phyloP scores from a whole-genome alignment of 2,113 vertebrate genomes.

The Polypterus senegalus region DNA sequence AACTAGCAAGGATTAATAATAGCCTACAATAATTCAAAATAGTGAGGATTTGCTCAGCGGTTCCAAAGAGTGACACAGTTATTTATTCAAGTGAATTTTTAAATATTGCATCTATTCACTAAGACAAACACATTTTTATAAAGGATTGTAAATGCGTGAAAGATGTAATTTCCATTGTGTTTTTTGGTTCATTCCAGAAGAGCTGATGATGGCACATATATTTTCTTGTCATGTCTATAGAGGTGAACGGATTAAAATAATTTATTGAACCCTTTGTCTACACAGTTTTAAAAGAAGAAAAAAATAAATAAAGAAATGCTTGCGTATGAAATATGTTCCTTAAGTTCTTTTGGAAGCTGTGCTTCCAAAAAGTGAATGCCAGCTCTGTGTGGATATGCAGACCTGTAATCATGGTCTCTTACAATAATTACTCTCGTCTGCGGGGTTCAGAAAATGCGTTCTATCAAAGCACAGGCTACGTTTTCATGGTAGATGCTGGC shows the following conservation, averaged over 20 bases:
- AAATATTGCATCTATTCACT: too few relatives aligned
- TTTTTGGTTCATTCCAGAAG: too few relatives aligned
- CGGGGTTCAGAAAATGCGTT: constrained; percentile 33
- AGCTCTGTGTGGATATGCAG: constrained; percentile 29
- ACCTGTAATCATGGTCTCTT: constrained; percentile 45
- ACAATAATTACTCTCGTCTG: constrained; percentile 47
- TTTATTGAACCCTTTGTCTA: too few relatives aligned
- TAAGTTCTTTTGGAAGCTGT: constrained; percentile 3
- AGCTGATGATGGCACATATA: too few relatives aligned
- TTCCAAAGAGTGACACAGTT: constrained; percentile 39
- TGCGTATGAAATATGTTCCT: not conserved
- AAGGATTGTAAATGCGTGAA: too few relatives aligned
- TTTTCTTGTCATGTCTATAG: too few relatives aligned
- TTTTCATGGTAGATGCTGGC: constrained; percentile 43
- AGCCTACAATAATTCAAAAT: constrained; percentile 38
- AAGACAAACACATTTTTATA: too few relatives aligned
- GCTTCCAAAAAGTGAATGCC: constrained; percentile 20
- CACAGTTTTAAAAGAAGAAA: too few relatives aligned
- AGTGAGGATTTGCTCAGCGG: constrained; percentile 49
- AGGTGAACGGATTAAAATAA: too few relatives aligned
- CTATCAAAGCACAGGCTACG: constrained; percentile 39
- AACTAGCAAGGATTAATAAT: constrained; percentile 47
- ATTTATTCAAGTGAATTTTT: constrained; percentile 25
- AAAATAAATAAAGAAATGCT: too few relatives aligned
- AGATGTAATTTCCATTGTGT: too few relatives aligned